A percentile compares a stretch with the other conserved stretches of the same genome.
These are phyloP conservation scores for Glaucopsyche alexis DNA, from an alignment of 2,888 invertebrate species.

Conservation along the genomic window DNA sequence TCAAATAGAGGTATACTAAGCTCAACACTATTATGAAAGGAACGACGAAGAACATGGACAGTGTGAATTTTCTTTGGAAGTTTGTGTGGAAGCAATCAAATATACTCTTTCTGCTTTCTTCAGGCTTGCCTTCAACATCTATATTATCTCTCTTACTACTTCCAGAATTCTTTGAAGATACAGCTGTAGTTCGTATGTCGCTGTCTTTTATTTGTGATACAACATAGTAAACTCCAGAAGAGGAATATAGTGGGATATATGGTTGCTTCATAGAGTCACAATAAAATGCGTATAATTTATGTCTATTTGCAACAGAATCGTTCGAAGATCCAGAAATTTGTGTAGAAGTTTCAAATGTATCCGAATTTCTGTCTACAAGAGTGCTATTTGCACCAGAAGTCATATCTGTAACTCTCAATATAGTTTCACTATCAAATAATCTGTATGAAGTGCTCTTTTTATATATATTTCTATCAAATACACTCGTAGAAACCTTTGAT, in stretches of 20 bases:
- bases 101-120: neutral
- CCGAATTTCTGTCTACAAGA: conserved; percentile 36
- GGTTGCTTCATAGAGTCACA: conserved; percentile 43
- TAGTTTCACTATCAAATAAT: conserved; percentile 65
- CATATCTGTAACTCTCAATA: conserved; percentile 68
- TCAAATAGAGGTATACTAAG: neutral
- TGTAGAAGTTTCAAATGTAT: conserved; percentile 44
- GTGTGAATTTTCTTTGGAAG: conserved; percentile 11
- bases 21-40: conserved; percentile 1
- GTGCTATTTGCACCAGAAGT: conserved; percentile 50
- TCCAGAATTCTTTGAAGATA: conserved; percentile 8
- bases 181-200: conserved; percentile 9
- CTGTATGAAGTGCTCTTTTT: conserved; percentile 62
- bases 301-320: conserved; percentile 46
- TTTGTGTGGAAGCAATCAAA: neutral
- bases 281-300: conserved; percentile 50
- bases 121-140: neutral
- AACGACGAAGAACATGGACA: neutral
- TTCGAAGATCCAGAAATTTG: conserved; percentile 51
- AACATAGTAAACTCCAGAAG: neutral
- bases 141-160: conserved; percentile 17
- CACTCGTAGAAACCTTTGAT: conserved; percentile 44
- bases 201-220: conserved; percentile 12
- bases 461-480: conserved; percentile 47
- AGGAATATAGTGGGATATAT: neutral